A percentile compares a stretch with the other conserved stretches of the same genome.
Evolutionary conservation across 23 tunicate species (phyloP).

Genomic region (Clavelina lepadiformis): DNA sequence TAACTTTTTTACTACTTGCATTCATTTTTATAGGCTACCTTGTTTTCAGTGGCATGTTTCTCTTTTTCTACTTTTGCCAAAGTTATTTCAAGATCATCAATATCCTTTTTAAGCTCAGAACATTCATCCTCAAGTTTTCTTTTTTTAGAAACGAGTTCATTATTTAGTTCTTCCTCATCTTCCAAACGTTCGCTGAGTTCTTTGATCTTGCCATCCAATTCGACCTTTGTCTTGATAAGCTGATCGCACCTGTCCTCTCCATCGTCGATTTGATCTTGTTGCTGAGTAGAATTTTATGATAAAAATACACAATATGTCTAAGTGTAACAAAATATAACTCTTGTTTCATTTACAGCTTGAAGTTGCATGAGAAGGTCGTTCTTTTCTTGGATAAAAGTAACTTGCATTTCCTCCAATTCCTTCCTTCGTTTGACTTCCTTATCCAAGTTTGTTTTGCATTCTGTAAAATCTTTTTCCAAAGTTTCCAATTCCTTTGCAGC

Average conservation of each 20-base stretch:
- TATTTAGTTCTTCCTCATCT: conserved; percentile 87
- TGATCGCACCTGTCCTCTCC: conserved; percentile 92
- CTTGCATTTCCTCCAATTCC: conserved; percentile 94
- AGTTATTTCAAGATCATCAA: conserved; percentile 87
- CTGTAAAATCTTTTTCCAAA: conserved; percentile 71
- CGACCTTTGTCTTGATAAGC: conserved; percentile 81
- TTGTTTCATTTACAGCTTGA: conserved; percentile 59
- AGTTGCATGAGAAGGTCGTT: conserved; percentile 94
- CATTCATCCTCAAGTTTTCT: conserved; percentile 91
- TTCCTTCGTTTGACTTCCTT: conserved; percentile 82
- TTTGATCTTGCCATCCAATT: conserved; percentile 96
- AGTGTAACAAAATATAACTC: too few species aligned
- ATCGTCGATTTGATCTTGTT: conserved; percentile 96
- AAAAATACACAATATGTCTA: too few species aligned
- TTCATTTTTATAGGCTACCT: conserved; percentile 19
- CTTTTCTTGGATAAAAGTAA: conserved; percentile 91
- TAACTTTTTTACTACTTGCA: not conserved
- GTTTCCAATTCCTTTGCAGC: conserved; percentile 92
- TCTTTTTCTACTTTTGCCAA: conserved; percentile 94
- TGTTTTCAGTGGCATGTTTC: conserved; percentile 63
- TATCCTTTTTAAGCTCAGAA: conserved; percentile 84
- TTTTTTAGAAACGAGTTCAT: conserved; percentile 78
- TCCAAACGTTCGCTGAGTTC: conserved; percentile 88
- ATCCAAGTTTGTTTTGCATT: conserved; percentile 77
- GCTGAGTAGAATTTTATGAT: conserved; percentile 33